These are phyloP conservation scores for Drosophila nasuta DNA, from an alignment of 1,140 invertebrate genomes.

Conservation along the genomic window DNA sequence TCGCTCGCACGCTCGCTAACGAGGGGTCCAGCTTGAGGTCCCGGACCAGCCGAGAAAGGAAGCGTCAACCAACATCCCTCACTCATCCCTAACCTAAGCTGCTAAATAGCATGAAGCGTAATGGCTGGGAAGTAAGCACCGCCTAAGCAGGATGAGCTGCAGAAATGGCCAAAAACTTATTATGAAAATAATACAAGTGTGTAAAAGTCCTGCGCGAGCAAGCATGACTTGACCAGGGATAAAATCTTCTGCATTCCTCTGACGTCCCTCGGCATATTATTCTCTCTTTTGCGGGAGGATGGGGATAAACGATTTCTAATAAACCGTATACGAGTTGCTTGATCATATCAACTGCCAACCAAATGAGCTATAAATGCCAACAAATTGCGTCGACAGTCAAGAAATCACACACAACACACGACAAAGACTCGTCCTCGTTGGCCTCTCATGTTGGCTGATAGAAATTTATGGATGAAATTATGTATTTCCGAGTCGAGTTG, in stretches of 20 bases:
- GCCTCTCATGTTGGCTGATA: conserved; percentile 14
- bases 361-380: conserved; percentile 76
- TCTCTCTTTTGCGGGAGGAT: background rate
- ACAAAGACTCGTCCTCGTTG: conserved; percentile 3
- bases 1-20: conserved; percentile 37
- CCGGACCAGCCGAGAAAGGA: background rate
- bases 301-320: conserved; percentile 39
- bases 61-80: conserved; percentile 14
- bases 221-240: conserved; percentile 21
- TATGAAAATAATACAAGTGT: conserved; percentile 68
- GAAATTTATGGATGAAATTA: conserved; percentile 66
- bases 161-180: conserved; percentile 79
- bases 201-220: conserved; percentile 8
- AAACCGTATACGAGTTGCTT: conserved; percentile 25
- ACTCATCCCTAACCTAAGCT: conserved; percentile 56
- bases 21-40: conserved; percentile 26
- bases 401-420: conserved; percentile 20
- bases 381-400: conserved; percentile 56
- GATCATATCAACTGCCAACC: conserved; percentile 65
- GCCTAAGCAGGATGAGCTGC: conserved; percentile 77
- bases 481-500: conserved; percentile 25
- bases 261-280: background rate
- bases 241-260: conserved; percentile 9
- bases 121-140: conserved; percentile 73
- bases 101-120: conserved; percentile 74